Percentiles rank a stretch among this genome's conserved stretches.
phyloP scores from a whole-genome alignment of 1,140 invertebrate genomes.

The Ephestia elutella region DNA sequence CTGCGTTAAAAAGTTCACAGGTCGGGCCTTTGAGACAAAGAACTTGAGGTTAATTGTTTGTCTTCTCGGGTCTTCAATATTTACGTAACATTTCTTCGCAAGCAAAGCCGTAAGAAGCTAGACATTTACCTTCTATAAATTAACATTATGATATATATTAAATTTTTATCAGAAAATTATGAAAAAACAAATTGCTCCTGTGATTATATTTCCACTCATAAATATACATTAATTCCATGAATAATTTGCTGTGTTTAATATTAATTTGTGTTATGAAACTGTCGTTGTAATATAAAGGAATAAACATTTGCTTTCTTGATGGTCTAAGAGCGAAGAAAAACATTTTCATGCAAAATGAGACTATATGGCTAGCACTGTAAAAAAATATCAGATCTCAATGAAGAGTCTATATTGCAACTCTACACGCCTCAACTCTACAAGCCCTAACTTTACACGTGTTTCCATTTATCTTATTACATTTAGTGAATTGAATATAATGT shows the following conservation, averaged over 20 bases:
- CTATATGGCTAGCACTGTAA: too few relatives aligned
- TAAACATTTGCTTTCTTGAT: neutral
- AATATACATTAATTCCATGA: conserved; percentile 3
- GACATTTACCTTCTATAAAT: neutral
- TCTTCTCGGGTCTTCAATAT: neutral
- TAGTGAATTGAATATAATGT: too few relatives aligned
- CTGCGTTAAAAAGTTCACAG: too few relatives aligned
- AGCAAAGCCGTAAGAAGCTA: neutral
- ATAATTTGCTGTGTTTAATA: conserved; percentile 2
- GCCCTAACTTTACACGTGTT: too few relatives aligned
- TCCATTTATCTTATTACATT: too few relatives aligned
- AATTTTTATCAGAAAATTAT: neutral
- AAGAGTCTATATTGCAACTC: too few relatives aligned
- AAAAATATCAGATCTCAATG: too few relatives aligned
- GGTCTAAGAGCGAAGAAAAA: too few relatives aligned
- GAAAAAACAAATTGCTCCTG: neutral
- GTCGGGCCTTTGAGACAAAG: too few relatives aligned
- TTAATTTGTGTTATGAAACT: neutral
- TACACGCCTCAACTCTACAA: too few relatives aligned
- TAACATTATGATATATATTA: neutral
- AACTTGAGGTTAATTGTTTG: too few relatives aligned
- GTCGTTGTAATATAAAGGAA: neutral
- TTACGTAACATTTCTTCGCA: neutral
- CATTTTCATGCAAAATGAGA: too few relatives aligned
- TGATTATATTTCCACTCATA: neutral